Percentiles rank a stretch among this genome's conserved stretches.
phyloP scores from a whole-genome alignment of 2,797 vertebrate species.

The Chrosomus eos region DNA sequence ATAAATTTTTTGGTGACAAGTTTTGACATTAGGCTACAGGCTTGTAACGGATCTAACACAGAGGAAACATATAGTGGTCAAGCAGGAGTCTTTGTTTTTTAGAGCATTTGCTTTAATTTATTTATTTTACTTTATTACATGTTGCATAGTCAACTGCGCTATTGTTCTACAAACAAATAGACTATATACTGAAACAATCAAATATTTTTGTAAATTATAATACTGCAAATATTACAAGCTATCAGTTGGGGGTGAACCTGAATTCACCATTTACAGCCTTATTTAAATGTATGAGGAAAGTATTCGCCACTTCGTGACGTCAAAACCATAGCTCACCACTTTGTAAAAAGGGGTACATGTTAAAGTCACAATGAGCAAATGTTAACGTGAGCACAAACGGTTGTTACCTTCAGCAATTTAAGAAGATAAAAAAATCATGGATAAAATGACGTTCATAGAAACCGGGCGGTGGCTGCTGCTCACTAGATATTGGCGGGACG shows the following conservation, averaged over 20 bases:
- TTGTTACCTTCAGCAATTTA: background rate
- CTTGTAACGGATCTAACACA: background rate
- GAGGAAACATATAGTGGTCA: background rate
- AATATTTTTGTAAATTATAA: no score
- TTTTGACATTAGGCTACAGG: background rate
- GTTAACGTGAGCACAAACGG: background rate
- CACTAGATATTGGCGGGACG: background rate
- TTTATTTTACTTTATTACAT: background rate
- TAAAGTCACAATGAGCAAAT: background rate
- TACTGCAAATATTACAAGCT: background rate
- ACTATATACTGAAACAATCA: background rate
- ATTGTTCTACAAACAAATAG: background rate
- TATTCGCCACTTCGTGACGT: background rate
- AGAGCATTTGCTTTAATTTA: background rate
- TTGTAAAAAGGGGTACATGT: background rate
- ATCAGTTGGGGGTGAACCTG: background rate
- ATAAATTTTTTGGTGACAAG: background rate
- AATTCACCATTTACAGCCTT: background rate
- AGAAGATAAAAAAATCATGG: background rate
- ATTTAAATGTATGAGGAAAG: background rate
- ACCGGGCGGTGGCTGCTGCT: slow-evolving; percentile 43
- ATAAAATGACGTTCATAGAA: background rate
- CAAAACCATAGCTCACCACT: background rate
- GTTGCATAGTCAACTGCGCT: background rate
- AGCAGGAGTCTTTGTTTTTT: background rate